A percentile compares a stretch with the other conserved stretches of the same genome.
Evolutionary conservation across 1,140 invertebrate species (phyloP).

Genomic region (Drosophila sulfurigaster): DNA sequence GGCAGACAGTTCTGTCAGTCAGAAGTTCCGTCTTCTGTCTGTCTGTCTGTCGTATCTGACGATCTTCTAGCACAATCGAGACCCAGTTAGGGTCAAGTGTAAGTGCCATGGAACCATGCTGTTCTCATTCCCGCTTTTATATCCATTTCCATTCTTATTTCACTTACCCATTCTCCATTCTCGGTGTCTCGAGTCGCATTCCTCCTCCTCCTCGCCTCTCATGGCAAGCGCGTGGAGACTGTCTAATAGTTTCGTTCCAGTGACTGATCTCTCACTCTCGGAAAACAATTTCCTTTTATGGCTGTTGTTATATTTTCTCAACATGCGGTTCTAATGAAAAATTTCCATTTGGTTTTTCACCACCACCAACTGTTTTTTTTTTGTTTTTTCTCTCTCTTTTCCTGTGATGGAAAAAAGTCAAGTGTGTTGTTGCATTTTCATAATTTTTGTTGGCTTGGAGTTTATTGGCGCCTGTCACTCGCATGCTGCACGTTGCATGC

Average conservation of each 20-base stretch:
- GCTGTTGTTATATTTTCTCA: conserved; percentile 23
- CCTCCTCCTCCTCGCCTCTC: neutral
- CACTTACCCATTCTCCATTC: conserved; percentile 11
- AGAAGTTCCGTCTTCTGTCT: conserved; percentile 6
- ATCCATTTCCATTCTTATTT: conserved; percentile 10
- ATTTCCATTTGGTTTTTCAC: conserved; percentile 27
- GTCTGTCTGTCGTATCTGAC: neutral
- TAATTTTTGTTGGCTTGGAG: conserved; percentile 28
- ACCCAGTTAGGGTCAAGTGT: conserved; percentile 48
- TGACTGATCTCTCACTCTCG: conserved; percentile 47
- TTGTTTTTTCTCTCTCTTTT: neutral
- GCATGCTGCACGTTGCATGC: conserved; percentile 13
- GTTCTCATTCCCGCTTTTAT: conserved; percentile 46
- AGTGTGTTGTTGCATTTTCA: conserved; percentile 37
- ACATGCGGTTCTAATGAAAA: conserved; percentile 45
- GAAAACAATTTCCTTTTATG: conserved; percentile 75
- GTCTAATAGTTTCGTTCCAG: conserved; percentile 63
- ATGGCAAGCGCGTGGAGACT: conserved; percentile 27
- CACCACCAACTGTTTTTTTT: conserved; percentile 15
- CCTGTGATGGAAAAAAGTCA: neutral
- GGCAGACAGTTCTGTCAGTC: neutral
- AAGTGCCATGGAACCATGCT: conserved; percentile 48
- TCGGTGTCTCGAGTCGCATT: conserved; percentile 14
- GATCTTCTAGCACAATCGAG: neutral
- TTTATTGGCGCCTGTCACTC: conserved; percentile 64